Conservation (phyloP, 2,888 invertebrate genomes). For the Spialia ferax region DNA sequence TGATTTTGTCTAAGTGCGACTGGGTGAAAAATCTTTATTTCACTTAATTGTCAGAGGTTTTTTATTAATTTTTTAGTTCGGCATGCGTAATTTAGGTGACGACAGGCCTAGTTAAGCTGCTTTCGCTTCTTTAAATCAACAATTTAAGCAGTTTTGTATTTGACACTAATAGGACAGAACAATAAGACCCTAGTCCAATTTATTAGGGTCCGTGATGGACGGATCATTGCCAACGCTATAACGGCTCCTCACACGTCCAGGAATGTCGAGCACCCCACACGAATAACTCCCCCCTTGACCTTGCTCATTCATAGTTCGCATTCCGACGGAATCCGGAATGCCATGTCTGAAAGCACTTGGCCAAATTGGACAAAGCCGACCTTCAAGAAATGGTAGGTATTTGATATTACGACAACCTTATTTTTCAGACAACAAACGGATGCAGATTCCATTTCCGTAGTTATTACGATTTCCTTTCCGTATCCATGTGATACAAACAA, state of each 20-base stretch:
- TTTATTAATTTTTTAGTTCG: too few relatives aligned
- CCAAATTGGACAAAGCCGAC: not conserved
- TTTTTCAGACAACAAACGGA: too few relatives aligned
- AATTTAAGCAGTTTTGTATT: not conserved
- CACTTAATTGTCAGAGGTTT: too few relatives aligned
- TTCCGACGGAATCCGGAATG: conserved; percentile 6
- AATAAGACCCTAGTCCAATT: conserved; percentile 5
- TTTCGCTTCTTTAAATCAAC: too few relatives aligned
- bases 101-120: too few relatives aligned
- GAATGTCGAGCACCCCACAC: conserved; percentile 9
- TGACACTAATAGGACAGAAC: not conserved
- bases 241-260: conserved; percentile 10
- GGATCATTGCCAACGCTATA: conserved; percentile 13
- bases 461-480: too few relatives aligned
- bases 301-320: conserved; percentile 10
- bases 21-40: too few relatives aligned
- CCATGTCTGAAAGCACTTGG: not conserved
- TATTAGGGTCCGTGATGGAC: conserved; percentile 12
- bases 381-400: not conserved
- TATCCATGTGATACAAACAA: too few relatives aligned
- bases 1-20: too few relatives aligned
- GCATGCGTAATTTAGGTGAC: too few relatives aligned
- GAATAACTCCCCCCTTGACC: conserved; percentile 11
- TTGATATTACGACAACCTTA: too few relatives aligned
- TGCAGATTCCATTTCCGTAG: too few relatives aligned